A percentile compares a stretch with the other conserved stretches of the same genome.
These are phyloP conservation scores for Drosophila macrospina DNA, from an alignment of 2,888 invertebrate species.

Conservation along the genomic window DNA sequence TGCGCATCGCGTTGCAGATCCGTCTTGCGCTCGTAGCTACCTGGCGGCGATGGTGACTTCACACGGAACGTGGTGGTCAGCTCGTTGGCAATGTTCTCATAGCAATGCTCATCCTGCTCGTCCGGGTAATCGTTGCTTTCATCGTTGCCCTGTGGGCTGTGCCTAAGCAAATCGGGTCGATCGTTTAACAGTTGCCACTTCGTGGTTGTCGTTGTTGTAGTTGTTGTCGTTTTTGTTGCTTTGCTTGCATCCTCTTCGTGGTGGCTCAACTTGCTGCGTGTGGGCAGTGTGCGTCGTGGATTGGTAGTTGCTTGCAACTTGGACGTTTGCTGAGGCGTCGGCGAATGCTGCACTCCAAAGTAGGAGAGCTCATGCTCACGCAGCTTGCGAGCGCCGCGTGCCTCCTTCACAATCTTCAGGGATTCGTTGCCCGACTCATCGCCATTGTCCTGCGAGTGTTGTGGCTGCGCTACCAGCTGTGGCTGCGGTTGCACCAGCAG, in stretches of 20 bases:
- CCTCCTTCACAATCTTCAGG: conserved; percentile 83
- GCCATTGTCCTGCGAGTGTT: conserved; percentile 38
- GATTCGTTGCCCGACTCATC: conserved; percentile 72
- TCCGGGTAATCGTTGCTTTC: conserved; percentile 49
- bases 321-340: conserved; percentile 39
- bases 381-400: conserved; percentile 86
- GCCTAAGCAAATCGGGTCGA: conserved; percentile 84
- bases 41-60: conserved; percentile 61
- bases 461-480: conserved; percentile 30
- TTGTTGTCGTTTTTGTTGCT: conserved; percentile 53
- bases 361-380: conserved; percentile 88
- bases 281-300: conserved; percentile 71
- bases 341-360: conserved; percentile 86
- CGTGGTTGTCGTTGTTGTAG: conserved; percentile 55
- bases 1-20: conserved; percentile 84
- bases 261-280: conserved; percentile 56
- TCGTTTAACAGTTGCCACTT: conserved; percentile 84
- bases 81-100: conserved; percentile 83
- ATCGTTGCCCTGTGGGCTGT: conserved; percentile 81
- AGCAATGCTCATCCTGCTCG: conserved; percentile 77
- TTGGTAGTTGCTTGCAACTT: conserved; percentile 38
- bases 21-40: conserved; percentile 79
- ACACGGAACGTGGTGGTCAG: conserved; percentile 79
- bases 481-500: conserved; percentile 70
- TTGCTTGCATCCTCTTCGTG: conserved; percentile 39